Evolutionary conservation across 2,888 invertebrate genomes (phyloP), one percentile per base, ranked within the genome.

Genomic region (Tupiocoris notatus): DNA sequence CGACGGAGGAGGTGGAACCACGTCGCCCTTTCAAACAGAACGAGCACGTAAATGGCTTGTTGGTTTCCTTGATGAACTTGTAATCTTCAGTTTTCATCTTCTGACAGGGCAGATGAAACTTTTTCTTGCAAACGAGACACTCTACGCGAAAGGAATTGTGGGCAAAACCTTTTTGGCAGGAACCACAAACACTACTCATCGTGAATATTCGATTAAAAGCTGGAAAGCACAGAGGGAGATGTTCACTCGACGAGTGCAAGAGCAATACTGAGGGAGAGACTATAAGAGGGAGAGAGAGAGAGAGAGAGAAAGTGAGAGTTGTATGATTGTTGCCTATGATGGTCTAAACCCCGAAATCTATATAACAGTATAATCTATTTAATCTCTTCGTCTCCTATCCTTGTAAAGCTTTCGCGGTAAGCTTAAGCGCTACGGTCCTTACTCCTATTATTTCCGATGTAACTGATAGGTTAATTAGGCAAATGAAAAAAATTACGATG

Each of bases 81-180:
- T 23, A 64, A 24, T 64, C 64, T 1, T 2, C 23, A n/a, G 22
- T 64, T 22, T 22, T 18, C 1, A 64, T 12, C 17, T 64, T 22
- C 20, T 64, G 6, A 25, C 64, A 64, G 1, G 12, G 1, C 1
- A 64, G 16, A 64, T 64, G 64, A 24, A 23, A 24, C 16, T 3
- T 64, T 17, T n/a, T n/a, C 12, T 20, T 22, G 54, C 66, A 66
- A 18, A 9, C 7, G 6, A 20, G 2, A 54, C 66, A 66, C 6
- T 1, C 2, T 1, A 66, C 39, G 39, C 66, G 66, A 23, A 9
- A 66, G 54, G 66, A 25, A 20, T 66, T 66, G 66, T 66, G 17
- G 3, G 66, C 66, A 54, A 63, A 63, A 24, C 63, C 63, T 17
- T 63, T 63, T 23, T 62, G 62, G 12, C 54, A 54, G 9, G 7